Conservation (phyloP, 2,113 vertebrate species). For the Hippolais icterina region DNA sequence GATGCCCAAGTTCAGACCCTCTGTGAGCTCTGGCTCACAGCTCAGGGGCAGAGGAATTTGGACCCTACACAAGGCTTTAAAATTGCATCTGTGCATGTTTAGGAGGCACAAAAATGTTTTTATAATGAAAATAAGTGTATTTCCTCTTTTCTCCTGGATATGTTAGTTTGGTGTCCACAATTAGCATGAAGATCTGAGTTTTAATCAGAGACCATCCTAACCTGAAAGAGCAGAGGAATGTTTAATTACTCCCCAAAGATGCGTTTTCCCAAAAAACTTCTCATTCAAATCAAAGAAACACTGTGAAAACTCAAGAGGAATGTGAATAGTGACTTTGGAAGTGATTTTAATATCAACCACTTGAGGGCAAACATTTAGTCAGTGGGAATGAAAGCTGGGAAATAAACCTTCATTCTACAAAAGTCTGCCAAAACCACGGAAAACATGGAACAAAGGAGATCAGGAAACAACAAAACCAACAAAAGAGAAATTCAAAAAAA, state of each 20-base stretch:
- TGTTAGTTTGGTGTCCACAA: not conserved
- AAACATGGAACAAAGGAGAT: not conserved
- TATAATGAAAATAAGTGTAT: not conserved
- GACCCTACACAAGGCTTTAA: not conserved
- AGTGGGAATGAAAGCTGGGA: not conserved
- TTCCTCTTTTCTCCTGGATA: not conserved
- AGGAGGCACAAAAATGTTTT: not conserved
- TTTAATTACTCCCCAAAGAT: not conserved
- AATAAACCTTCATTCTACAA: not conserved
- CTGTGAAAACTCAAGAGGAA: not conserved
- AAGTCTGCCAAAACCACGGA: not conserved
- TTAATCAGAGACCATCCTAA: not conserved
- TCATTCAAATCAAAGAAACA: not conserved
- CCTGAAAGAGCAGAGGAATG: not conserved
- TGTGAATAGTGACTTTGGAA: not conserved
- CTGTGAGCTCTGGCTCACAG: not conserved
- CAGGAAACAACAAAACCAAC: not conserved
- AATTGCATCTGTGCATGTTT: not conserved
- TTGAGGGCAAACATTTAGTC: not conserved
- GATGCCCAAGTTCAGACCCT: not conserved
- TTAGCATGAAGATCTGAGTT: accelerated
- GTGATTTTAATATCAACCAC: not conserved
- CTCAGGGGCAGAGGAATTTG: not conserved
- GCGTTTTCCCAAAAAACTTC: not conserved
- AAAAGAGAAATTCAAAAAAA: not conserved